Evolutionary conservation across 2,888 invertebrate genomes (phyloP).

Genomic region (Pycnomerus fuliginosus): DNA sequence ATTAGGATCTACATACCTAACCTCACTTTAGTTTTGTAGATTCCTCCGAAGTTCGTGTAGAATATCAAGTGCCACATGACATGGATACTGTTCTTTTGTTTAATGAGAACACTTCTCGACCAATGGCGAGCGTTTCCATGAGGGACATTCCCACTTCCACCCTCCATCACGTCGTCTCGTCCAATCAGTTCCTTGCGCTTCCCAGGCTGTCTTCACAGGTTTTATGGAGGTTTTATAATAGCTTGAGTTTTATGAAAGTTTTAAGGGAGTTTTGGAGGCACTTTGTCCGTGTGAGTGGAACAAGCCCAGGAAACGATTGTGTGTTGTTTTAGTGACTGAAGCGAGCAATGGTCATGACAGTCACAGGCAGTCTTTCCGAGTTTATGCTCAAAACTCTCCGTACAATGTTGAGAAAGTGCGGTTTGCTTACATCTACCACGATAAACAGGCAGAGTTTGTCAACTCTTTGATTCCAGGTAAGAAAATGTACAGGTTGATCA

Average conservation of each 20-base stretch:
- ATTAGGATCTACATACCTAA: no score
- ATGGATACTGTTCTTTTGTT: constrained; percentile 83
- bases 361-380: constrained; percentile 68
- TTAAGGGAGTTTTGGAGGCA: constrained; percentile 70
- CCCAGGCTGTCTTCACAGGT: constrained; percentile 93
- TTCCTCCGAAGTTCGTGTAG: constrained; percentile 62
- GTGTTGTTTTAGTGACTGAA: constrained; percentile 78
- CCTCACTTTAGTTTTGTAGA: constrained; percentile 73
- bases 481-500: background rate
- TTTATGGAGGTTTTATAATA: no score
- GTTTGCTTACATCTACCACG: constrained; percentile 87
- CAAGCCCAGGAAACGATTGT: constrained; percentile 69
- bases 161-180: constrained; percentile 82
- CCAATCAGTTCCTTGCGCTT: constrained; percentile 84
- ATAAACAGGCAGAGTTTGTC: constrained; percentile 80
- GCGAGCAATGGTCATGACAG: constrained; percentile 60
- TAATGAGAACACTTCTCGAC: constrained; percentile 79
- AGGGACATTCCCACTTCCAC: constrained; percentile 86
- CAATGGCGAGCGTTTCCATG: constrained; percentile 86
- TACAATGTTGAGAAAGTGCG: constrained; percentile 69
- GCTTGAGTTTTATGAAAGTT: no score
- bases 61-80: constrained; percentile 72
- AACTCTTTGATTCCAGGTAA: constrained; percentile 67
- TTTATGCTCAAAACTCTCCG: constrained; percentile 68
- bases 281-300: constrained; percentile 90